Percentiles rank a stretch among this genome's conserved stretches.
phyloP scores from a whole-genome alignment of 2,113 vertebrate species.

The Trochalopteron elliotii region DNA sequence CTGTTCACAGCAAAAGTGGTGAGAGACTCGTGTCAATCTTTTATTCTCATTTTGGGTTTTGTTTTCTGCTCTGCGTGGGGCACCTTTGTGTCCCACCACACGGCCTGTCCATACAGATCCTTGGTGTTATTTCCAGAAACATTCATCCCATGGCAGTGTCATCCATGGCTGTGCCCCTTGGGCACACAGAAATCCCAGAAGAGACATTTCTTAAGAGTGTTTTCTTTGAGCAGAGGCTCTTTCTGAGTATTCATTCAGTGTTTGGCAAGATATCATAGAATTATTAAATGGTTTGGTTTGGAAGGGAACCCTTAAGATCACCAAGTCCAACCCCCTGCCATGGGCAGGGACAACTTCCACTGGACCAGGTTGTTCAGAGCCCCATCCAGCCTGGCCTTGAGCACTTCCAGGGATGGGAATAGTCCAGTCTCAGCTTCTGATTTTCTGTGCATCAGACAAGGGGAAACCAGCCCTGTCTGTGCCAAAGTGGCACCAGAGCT shows the following conservation, averaged over 20 bases:
- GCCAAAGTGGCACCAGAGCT: not conserved
- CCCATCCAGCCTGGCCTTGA: not conserved
- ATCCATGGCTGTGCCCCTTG: not conserved
- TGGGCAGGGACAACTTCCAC: not conserved
- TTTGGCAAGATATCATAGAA: not conserved
- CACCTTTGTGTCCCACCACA: not conserved
- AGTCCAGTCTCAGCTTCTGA: not conserved
- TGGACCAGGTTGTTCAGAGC: not conserved
- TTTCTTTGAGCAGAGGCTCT: not conserved
- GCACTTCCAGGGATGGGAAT: not conserved
- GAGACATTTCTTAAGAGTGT: not conserved
- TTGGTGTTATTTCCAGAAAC: not conserved
- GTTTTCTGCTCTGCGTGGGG: not conserved
- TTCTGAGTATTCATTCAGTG: not conserved
- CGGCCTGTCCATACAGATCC: not conserved
- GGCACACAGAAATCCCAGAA: not conserved
- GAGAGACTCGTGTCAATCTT: not conserved
- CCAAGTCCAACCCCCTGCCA: not conserved
- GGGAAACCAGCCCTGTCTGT: not conserved
- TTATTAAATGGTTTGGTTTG: not conserved
- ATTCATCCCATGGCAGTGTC: not conserved
- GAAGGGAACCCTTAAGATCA: not conserved
- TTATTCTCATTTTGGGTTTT: not conserved
- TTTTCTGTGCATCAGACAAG: not conserved
- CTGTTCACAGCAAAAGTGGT: accelerated